Percentiles rank a stretch among this genome's conserved stretches.
Conservation (phyloP, 2,113 vertebrate genomes). For the Nettapus auritus region DNA sequence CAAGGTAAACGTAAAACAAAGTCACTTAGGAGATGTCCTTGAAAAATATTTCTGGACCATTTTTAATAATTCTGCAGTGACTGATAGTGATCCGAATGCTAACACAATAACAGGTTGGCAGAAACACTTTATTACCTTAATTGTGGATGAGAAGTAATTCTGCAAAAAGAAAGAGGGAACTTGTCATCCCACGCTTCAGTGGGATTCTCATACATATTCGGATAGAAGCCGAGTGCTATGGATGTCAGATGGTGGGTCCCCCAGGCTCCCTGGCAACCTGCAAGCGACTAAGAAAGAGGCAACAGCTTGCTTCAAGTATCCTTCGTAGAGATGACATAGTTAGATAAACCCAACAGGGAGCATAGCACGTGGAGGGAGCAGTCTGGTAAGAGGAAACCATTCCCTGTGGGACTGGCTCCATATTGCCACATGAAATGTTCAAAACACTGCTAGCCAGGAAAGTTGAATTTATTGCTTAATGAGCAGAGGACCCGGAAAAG, state of each 20-base stretch:
- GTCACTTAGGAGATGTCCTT: background rate
- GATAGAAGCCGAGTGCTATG: slow-evolving; percentile 15
- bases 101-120: background rate
- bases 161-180: slow-evolving; percentile 24
- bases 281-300: slow-evolving; percentile 42
- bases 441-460: slow-evolving; percentile 62
- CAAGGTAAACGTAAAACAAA: background rate
- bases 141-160: slow-evolving; percentile 24
- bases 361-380: slow-evolving; percentile 58
- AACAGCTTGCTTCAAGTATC: slow-evolving; percentile 65
- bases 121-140: slow-evolving; percentile 23
- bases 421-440: slow-evolving; percentile 59
- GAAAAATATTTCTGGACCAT: background rate
- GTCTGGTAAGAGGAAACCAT: slow-evolving; percentile 61
- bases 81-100: background rate
- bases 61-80: background rate
- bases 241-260: slow-evolving; percentile 58
- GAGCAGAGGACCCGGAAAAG: slow-evolving; percentile 67
- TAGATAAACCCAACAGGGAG: slow-evolving; percentile 54
- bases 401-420: slow-evolving; percentile 58
- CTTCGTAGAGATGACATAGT: slow-evolving; percentile 60
- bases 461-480: slow-evolving; percentile 67
- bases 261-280: slow-evolving; percentile 66
- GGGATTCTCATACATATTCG: slow-evolving; percentile 41
- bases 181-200: slow-evolving; percentile 30